Evolutionary conservation across 1,140 invertebrate genomes (phyloP).

Genomic region (Zaprionus vittiger): DNA sequence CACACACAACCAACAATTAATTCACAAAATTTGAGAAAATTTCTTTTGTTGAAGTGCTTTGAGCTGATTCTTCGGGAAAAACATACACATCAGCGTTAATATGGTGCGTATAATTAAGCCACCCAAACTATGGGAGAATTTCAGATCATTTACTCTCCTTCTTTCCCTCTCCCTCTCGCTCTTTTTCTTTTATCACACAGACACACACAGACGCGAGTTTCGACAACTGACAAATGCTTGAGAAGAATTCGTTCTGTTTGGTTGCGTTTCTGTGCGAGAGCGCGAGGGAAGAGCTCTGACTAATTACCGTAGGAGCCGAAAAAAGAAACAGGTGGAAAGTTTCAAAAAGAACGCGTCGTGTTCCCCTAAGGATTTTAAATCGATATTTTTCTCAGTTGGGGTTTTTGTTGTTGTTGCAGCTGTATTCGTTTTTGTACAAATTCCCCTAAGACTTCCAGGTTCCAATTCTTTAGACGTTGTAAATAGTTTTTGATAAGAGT

Average conservation of each 20-base stretch:
- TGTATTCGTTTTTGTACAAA: constrained; percentile 5
- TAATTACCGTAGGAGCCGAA: constrained; percentile 63
- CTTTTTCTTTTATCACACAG: constrained; percentile 9
- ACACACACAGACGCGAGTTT: neutral
- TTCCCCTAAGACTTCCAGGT: neutral
- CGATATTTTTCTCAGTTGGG: neutral
- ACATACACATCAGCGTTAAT: constrained; percentile 68
- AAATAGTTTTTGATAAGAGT: constrained; percentile 13
- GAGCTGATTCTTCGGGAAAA: constrained; percentile 25
- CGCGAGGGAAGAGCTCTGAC: constrained; percentile 55
- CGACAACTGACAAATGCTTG: constrained; percentile 36
- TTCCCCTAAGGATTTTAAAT: constrained; percentile 43
- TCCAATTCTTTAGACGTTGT: neutral
- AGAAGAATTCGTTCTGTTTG: constrained; percentile 65
- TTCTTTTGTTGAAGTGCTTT: constrained; percentile 31
- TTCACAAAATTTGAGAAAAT: constrained; percentile 37
- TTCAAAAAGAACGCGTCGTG: constrained; percentile 9
- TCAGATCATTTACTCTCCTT: constrained; percentile 21
- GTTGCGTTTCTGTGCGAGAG: constrained; percentile 52
- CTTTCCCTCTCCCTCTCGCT: constrained; percentile 32
- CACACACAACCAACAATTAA: constrained; percentile 51
- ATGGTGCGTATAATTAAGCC: constrained; percentile 61
- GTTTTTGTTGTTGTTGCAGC: neutral
- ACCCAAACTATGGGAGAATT: constrained; percentile 35
- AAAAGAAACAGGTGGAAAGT: constrained; percentile 47